Evolutionary conservation across 2,113 vertebrate species (phyloP).

Genomic region (Nasalis larvatus): DNA sequence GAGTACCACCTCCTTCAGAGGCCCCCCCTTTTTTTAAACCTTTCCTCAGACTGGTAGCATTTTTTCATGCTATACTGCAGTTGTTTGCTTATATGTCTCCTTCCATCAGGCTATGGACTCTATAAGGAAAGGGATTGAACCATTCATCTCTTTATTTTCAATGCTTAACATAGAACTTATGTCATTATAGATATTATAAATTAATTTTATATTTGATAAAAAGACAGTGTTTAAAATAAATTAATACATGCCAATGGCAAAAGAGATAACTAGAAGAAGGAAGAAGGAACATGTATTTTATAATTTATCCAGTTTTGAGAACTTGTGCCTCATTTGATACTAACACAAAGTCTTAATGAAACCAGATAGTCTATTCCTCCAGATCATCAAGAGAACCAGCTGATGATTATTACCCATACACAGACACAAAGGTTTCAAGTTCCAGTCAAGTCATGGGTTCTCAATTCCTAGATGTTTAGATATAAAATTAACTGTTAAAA

Average conservation of each 20-base stretch:
- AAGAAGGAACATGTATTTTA: background rate
- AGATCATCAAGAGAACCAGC: background rate
- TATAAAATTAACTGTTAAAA: background rate
- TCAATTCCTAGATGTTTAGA: background rate
- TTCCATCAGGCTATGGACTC: background rate
- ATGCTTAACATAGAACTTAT: background rate
- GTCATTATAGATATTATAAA: background rate
- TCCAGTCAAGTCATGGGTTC: background rate
- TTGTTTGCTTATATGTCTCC: background rate
- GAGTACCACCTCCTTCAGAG: background rate
- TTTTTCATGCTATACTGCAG: background rate
- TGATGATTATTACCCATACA: background rate
- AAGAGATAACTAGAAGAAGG: background rate
- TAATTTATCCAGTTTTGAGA: background rate
- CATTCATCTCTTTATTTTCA: background rate
- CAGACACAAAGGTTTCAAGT: background rate
- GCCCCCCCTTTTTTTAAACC: background rate
- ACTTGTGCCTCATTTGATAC: background rate
- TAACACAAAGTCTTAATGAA: background rate
- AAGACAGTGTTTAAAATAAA: background rate
- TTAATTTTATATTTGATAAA: conserved; percentile 28
- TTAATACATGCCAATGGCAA: background rate
- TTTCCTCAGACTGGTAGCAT: background rate
- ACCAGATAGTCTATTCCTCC: background rate
- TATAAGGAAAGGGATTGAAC: background rate